Evolutionary conservation across 2,888 invertebrate species (phyloP).

Genomic region (Xestoiulus laeticollis): DNA sequence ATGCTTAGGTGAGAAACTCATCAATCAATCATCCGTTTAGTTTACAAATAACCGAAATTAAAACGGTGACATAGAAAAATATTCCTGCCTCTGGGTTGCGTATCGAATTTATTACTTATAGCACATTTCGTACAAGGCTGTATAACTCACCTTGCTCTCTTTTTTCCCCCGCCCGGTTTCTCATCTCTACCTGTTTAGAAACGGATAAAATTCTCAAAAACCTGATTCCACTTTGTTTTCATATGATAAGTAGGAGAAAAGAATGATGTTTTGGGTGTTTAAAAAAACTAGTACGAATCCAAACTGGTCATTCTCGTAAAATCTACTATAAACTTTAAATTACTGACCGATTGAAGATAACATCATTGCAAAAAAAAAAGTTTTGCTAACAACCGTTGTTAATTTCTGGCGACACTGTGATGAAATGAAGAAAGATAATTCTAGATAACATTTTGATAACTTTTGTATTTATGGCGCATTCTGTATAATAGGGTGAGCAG

Average conservation of each 20-base stretch:
- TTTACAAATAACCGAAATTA: neutral
- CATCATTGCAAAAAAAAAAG: too few species aligned
- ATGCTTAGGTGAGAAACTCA: conserved; percentile 24
- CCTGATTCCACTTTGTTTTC: neutral
- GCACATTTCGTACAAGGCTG: conserved; percentile 15
- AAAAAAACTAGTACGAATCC: too few species aligned
- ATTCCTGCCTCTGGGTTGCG: conserved; percentile 17
- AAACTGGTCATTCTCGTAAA: neutral
- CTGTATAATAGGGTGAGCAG: too few species aligned
- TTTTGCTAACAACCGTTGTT: too few species aligned
- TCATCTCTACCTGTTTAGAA: neutral
- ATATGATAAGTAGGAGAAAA: neutral
- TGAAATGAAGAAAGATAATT: too few species aligned
- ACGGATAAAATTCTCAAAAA: neutral
- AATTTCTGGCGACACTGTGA: too few species aligned
- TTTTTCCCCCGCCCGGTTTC: conserved; percentile 3
- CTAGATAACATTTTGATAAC: too few species aligned
- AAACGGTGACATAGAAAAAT: conserved; percentile 8
- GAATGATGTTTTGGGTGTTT: neutral
- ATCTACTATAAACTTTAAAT: neutral
- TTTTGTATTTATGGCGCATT: too few species aligned
- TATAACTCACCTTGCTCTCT: conserved; percentile 23
- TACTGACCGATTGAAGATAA: too few species aligned
- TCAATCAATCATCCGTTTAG: conserved; percentile 31
- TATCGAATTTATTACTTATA: neutral